Base-by-base conservation (phyloP, 2,113 vertebrate species). In the Notothenia coriiceps region DNA sequence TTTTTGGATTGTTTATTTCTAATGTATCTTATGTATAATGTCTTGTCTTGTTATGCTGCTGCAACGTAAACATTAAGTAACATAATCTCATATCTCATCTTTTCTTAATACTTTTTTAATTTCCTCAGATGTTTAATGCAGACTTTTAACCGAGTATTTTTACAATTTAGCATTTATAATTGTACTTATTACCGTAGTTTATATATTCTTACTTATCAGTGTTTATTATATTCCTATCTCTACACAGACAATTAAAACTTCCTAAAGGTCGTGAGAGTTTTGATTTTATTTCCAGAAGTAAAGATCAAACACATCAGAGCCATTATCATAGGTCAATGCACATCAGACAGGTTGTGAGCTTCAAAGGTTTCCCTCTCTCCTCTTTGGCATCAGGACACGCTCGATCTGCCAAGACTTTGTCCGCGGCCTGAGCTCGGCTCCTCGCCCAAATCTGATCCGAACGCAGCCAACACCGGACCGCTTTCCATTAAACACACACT, bases 271-370 rank as follows among this genome's bases (percentile, higher is more conserved):
- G 61, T 2, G 3, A 2, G 0, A 17, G 5, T 56, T 40, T 67
- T 57, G 54, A n/a, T 5, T 43, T 77, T 69, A 46, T 72, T 72
- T 65, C 51, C 72, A 66, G 47, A 70, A 61, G 51, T 74, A 43
- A 51, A 65, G 84, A 86, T 86, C 67, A 82, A 82, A 75, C 44
- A 33, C 65, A 81, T 81, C 80, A 11, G 62, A 5, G 52, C 43
- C 49, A 64, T 84, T 82, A 82, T 82, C 68, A 47, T 18, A 77
- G 82, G 88, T 87, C 85, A 72, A 5, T 62, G 67, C 54, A 68
- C 80, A 70, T 70, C 71, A 74, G 68, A 76, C 85, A 74, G 83
- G 74, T 81, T 79, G 61, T 61, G 60, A 81, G 51, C 77, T 78
- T 88, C 77, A 85, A 74, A 83, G 74, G 60, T 44, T 64, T 49